A percentile compares a stretch with the other conserved stretches of the same genome.
Conservation (phyloP, 2,797 vertebrate species). For the Aeoliscus strigatus region DNA sequence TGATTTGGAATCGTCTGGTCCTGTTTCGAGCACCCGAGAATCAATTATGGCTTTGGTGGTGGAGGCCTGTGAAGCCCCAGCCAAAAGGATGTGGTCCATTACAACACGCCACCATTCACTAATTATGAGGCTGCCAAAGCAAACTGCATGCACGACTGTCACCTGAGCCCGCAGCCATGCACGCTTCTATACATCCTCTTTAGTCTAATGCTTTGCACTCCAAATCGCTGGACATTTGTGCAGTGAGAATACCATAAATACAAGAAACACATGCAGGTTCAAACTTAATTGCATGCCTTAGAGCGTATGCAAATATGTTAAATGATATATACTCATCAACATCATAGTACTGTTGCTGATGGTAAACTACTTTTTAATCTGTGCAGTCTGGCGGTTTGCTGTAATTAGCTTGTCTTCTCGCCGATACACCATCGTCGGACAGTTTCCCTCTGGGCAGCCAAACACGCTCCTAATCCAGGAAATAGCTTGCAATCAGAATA, state of each 20-base stretch:
- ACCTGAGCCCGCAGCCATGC: slow-evolving; percentile 84
- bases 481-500: slow-evolving; percentile 81
- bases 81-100: slow-evolving; percentile 94
- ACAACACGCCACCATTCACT: slow-evolving; percentile 80
- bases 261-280: slow-evolving; percentile 3
- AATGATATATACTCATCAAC: no score
- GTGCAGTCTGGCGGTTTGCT: slow-evolving; percentile 54
- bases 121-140: slow-evolving; percentile 87
- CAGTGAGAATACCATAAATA: slow-evolving; percentile 16
- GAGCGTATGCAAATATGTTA: not conserved
- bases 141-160: slow-evolving; percentile 80
- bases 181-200: slow-evolving; percentile 74
- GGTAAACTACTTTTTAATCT: slow-evolving; percentile 45
- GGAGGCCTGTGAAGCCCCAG: slow-evolving; percentile 70
- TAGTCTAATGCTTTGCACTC: slow-evolving; percentile 79
- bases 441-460: slow-evolving; percentile 76
- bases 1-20: slow-evolving; percentile 83
- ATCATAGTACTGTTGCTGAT: not conserved
- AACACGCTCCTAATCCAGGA: slow-evolving; percentile 83
- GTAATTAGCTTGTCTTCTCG: slow-evolving; percentile 70
- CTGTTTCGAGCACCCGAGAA: slow-evolving; percentile 78
- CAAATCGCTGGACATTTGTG: slow-evolving; percentile 61
- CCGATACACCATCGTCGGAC: slow-evolving; percentile 74
- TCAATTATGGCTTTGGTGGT: slow-evolving; percentile 77
- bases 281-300: slow-evolving; percentile 3